A percentile compares a stretch with the other conserved stretches of the same genome.
These are phyloP conservation scores for Potamarius usumacintae DNA, from an alignment of 2,113 vertebrate genomes.

Conservation along the genomic window DNA sequence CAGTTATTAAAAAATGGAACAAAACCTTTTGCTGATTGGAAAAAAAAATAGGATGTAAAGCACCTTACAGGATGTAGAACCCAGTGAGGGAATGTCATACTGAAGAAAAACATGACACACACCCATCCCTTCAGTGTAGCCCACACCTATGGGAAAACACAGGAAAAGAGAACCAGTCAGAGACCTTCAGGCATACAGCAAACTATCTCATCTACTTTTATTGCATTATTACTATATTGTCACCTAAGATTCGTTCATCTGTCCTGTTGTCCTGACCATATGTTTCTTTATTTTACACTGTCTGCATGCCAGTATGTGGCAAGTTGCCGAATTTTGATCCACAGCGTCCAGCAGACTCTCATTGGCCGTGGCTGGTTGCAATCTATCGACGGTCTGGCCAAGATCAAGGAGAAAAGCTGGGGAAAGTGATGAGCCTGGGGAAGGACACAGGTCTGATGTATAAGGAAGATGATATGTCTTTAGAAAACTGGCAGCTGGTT, in stretches of 20 bases:
- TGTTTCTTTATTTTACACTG: constrained; percentile 35
- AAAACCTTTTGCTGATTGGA: neutral
- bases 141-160: neutral
- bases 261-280: neutral
- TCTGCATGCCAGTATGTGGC: constrained; percentile 83
- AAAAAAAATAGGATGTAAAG: neutral
- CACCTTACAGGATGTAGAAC: neutral
- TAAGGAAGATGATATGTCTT: constrained; percentile 60
- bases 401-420: constrained; percentile 59
- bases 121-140: neutral
- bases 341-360: constrained; percentile 73
- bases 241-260: neutral
- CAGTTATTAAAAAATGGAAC: neutral
- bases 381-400: constrained; percentile 80
- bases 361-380: constrained; percentile 95
- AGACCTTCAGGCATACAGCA: neutral
- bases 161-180: neutral
- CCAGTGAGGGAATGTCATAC: neutral
- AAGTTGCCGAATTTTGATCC: constrained; percentile 82
- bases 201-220: neutral
- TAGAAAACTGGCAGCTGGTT: constrained; percentile 84
- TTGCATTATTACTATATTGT: neutral
- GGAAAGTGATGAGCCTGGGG: constrained; percentile 77
- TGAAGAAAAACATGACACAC: neutral
- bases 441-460: constrained; percentile 62